phyloP scores from a whole-genome alignment of 1,140 invertebrate species.

The Drosophila sturtevanti region DNA sequence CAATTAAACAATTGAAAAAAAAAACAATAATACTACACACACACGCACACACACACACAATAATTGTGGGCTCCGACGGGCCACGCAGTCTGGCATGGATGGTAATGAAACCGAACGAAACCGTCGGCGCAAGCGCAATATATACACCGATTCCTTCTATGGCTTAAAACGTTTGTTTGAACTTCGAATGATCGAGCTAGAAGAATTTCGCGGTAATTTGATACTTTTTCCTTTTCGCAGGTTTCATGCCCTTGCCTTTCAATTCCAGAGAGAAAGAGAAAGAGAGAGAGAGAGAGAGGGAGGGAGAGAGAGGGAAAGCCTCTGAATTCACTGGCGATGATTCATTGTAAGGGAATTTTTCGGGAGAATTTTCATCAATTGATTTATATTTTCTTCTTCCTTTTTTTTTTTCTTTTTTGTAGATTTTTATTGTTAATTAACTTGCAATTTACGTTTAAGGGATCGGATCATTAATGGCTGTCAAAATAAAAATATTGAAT shows the following conservation, averaged over 20 bases:
- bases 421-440: neutral
- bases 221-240: conserved; percentile 19
- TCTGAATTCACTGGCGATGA: neutral
- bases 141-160: neutral
- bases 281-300: too few species aligned
- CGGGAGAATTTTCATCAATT: conserved; percentile 4
- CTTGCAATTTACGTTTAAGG: neutral
- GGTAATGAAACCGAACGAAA: neutral
- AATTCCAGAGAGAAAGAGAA: too few species aligned
- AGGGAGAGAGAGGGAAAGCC: neutral
- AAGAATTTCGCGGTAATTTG: conserved; percentile 50
- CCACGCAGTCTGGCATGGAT: conserved; percentile 42
- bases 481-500: conserved; percentile 6
- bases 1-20: conserved; percentile 64
- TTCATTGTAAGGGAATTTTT: conserved; percentile 6
- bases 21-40: conserved; percentile 37
- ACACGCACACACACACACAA: conserved; percentile 15
- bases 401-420: neutral
- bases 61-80: conserved; percentile 25
- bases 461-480: conserved; percentile 4
- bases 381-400: neutral
- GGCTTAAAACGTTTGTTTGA: conserved; percentile 43
- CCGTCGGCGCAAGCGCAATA: conserved; percentile 13
- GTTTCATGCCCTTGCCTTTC: neutral
- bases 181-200: neutral